A percentile compares a stretch with the other conserved stretches of the same genome.
phyloP scores from a whole-genome alignment of 2,113 vertebrate species.

The Ceratotherium simum region DNA sequence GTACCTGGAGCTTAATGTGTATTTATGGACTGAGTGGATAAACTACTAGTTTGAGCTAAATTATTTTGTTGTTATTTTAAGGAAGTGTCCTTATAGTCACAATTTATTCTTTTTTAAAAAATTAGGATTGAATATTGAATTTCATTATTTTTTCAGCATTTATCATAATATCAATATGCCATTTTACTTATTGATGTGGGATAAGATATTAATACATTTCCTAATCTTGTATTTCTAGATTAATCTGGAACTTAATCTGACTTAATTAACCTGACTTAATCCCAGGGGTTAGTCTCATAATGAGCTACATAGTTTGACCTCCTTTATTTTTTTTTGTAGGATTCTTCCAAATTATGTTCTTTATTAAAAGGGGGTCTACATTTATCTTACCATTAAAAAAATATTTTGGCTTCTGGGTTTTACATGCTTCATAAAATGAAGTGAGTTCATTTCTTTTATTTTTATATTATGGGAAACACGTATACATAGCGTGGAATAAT shows the following conservation, averaged over 20 bases:
- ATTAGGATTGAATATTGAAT: not conserved
- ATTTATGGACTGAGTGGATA: not conserved
- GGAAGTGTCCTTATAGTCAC: not conserved
- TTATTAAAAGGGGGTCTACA: not conserved
- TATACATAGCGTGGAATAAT: not conserved
- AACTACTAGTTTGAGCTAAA: not conserved
- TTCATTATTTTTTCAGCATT: not conserved
- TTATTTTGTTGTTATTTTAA: not conserved
- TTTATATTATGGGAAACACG: not conserved
- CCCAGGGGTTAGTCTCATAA: not conserved
- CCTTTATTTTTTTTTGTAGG: not conserved
- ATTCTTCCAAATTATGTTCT: not conserved
- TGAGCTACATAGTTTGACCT: not conserved
- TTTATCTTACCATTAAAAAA: not conserved
- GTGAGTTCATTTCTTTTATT: not conserved
- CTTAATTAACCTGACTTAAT: not conserved
- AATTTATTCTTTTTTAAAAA: not conserved
- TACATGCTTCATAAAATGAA: slow-evolving; percentile 30
- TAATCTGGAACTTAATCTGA: too few relatives aligned
- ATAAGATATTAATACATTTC: not conserved
- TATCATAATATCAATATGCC: not conserved
- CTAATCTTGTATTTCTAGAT: not conserved
- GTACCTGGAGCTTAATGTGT: too few relatives aligned
- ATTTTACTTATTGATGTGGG: not conserved
- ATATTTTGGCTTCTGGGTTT: not conserved